Percentiles rank a stretch among this genome's conserved stretches.
These are phyloP conservation scores for Eumaeus atala DNA, from an alignment of 1,140 invertebrate genomes.

Conservation along the genomic window DNA sequence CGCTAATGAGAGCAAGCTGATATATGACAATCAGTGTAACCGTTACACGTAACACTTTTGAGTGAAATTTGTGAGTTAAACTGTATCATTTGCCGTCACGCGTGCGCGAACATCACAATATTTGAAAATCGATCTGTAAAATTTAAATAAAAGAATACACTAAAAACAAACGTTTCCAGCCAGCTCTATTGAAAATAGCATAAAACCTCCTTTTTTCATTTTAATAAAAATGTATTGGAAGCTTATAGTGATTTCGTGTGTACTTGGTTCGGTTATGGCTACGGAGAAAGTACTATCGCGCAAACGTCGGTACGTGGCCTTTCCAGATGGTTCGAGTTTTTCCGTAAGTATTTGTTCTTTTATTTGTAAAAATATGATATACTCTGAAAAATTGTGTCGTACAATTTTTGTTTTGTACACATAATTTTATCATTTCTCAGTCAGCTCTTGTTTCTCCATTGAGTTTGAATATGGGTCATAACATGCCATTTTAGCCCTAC, in stretches of 20 bases:
- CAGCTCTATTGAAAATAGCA: no score
- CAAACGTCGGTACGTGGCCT: constrained; percentile 79
- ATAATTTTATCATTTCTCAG: no score
- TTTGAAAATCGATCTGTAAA: no score
- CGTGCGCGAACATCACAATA: neutral
- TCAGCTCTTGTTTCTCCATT: no score
- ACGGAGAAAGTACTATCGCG: constrained; percentile 62
- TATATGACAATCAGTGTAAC: constrained; percentile 22
- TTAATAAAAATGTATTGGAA: neutral
- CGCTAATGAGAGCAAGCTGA: constrained; percentile 11
- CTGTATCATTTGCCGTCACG: constrained; percentile 8
- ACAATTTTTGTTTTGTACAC: no score
- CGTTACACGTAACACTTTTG: constrained; percentile 21
- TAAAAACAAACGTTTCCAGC: no score
- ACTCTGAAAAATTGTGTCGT: neutral
- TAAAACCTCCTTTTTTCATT: no score
- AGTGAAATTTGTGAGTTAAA: constrained; percentile 10
- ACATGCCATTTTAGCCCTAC: no score
- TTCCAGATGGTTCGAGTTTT: constrained; percentile 83
- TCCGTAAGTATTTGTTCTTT: constrained; percentile 74
- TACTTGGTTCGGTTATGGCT: constrained; percentile 9
- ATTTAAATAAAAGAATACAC: no score
- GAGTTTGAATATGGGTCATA: no score
- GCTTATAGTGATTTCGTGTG: constrained; percentile 12
- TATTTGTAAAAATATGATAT: neutral